These are phyloP conservation scores for Lagorchestes hirsutus DNA, from an alignment of 2,797 vertebrate genomes.

Conservation along the genomic window DNA sequence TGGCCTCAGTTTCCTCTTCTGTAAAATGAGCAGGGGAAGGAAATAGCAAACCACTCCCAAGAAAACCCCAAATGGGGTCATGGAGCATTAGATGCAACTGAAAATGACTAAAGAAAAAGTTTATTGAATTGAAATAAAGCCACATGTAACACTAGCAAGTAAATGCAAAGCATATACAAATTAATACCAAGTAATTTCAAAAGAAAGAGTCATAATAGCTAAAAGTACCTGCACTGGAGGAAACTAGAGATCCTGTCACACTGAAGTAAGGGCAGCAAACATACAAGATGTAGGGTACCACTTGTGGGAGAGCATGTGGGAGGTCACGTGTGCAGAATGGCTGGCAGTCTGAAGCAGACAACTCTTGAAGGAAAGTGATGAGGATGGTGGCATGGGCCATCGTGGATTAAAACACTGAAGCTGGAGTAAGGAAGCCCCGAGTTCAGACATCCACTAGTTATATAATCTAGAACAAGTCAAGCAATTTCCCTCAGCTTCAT, in stretches of 20 bases:
- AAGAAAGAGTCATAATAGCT: background rate
- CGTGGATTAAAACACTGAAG: background rate
- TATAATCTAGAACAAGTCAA: slow-evolving; percentile 7
- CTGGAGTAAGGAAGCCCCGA: background rate
- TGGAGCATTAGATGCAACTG: background rate
- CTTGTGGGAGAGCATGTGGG: background rate
- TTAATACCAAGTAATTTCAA: background rate
- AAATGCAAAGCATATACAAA: background rate
- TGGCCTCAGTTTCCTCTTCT: slow-evolving; percentile 14
- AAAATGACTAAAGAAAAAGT: background rate
- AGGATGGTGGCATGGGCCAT: background rate
- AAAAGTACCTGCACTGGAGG: background rate
- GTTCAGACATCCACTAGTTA: slow-evolving; percentile 34
- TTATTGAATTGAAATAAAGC: background rate
- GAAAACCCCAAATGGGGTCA: background rate
- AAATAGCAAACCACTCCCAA: background rate
- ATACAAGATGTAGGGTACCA: background rate
- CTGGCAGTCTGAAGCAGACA: background rate
- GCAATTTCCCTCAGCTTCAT: background rate
- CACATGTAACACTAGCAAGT: background rate
- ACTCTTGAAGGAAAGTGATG: background rate
- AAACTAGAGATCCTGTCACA: background rate
- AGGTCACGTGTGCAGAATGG: background rate
- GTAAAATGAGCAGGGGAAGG: slow-evolving; percentile 20
- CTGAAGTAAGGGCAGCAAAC: background rate